Evolutionary conservation across 2,113 vertebrate species (phyloP), one percentile per base, ranked within the genome.

Genomic region (Saccopteryx bilineata): DNA sequence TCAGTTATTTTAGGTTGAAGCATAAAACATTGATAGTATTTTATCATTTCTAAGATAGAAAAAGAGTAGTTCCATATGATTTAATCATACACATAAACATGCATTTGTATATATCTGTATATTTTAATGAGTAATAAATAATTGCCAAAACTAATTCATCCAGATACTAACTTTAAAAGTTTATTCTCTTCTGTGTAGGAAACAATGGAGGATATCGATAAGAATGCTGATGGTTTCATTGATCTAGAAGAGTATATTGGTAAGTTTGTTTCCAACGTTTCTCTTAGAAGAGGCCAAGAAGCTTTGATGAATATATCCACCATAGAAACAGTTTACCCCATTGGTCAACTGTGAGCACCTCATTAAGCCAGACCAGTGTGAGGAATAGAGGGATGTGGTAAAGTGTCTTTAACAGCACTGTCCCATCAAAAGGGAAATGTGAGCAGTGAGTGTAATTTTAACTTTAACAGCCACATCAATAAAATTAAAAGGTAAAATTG

Each of bases 121-220:
- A 2, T 87, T 46, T 84, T 69, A 79, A 39, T 95, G 79, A 89
- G 54, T 92, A 56, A n/a, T 26, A 76, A 81, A 33, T 79, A 69
- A 78, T 58, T 95, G 26, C 60, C n/a, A 68, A 28, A 87, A 68
- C 31, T 12, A 75, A 46, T 81, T 96, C 17, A 52, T 46, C 26
- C 23, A 71, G 66, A 88, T 61, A 74, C 78, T 61, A 87, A 90
- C 54, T 81, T 61, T 74, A 60, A 68, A 48, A 54, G 14, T 65
- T 75, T 87, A 15, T 28, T 84, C 31, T 82, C 68, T 94, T 54
- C 46, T 93, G 2, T 31, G 61, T 87, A 99, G 99, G 99, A 99
- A 97, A 99, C 99, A 0, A 99, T 99, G 97, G 99, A 99, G 84
- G 99, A 99, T 97, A 99, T 99, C 13, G 99, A 99, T 98, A 99